phyloP scores from a whole-genome alignment of 2,113 vertebrate genomes.

The Eira barbara region DNA sequence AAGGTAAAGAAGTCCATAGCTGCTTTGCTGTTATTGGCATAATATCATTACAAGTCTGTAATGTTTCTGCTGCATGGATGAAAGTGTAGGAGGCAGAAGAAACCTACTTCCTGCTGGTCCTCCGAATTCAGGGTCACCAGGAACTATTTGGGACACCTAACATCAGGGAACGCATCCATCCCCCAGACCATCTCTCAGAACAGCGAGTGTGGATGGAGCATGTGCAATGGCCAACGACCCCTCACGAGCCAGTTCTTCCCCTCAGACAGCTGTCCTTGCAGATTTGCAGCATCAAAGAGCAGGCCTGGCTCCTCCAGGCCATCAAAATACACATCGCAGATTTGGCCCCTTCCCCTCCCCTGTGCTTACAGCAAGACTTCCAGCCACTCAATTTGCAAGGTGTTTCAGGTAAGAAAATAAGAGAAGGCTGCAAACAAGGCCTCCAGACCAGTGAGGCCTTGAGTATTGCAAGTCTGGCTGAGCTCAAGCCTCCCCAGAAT shows the following conservation, averaged over 20 bases:
- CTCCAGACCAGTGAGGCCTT: background rate
- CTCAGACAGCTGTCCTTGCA: background rate
- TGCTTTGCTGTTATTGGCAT: background rate
- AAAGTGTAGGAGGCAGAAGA: background rate
- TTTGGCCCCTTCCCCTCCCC: background rate
- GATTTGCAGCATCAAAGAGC: background rate
- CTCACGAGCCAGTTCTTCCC: background rate
- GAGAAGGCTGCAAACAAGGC: background rate
- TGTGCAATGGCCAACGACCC: background rate
- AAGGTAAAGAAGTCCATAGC: conserved; percentile 29
- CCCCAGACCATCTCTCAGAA: background rate
- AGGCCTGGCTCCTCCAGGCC: background rate
- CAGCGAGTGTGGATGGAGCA: background rate
- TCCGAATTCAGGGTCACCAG: background rate
- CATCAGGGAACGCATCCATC: no score
- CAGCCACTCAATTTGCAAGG: background rate
- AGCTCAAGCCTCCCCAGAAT: background rate
- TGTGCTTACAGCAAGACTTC: background rate
- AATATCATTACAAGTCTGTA: background rate
- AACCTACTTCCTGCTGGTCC: background rate
- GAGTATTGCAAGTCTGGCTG: background rate
- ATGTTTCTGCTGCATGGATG: background rate
- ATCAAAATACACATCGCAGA: background rate
- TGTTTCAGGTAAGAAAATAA: conserved; percentile 24
- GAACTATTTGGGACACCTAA: background rate